Evolutionary conservation across 2,113 vertebrate species (phyloP).

Genomic region (Rhegmatorhina hoffmannsi): DNA sequence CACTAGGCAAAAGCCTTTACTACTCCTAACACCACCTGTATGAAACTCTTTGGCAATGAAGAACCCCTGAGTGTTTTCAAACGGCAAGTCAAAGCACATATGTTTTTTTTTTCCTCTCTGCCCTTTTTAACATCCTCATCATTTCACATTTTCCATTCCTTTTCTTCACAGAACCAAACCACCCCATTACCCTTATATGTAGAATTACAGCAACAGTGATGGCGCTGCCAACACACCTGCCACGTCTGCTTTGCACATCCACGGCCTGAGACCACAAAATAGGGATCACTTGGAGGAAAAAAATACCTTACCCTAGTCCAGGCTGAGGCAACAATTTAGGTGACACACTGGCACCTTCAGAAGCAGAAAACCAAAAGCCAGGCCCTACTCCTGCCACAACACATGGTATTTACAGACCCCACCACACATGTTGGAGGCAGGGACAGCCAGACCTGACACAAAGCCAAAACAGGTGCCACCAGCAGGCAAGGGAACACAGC

Average conservation of each 20-base stretch:
- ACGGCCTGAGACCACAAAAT: neutral
- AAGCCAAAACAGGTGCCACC: neutral
- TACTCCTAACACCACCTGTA: neutral
- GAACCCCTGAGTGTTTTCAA: neutral
- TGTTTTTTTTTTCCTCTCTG: neutral
- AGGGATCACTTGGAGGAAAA: neutral
- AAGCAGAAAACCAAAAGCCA: neutral
- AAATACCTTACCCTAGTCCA: neutral
- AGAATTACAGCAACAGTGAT: neutral
- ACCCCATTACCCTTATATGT: neutral
- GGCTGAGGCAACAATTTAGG: neutral
- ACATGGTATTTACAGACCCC: neutral
- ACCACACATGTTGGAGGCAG: neutral
- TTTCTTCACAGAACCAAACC: neutral
- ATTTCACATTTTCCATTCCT: neutral
- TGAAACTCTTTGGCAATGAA: neutral
- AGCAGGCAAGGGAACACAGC: neutral
- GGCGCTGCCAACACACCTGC: neutral
- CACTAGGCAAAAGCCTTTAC: neutral
- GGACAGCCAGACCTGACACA: neutral
- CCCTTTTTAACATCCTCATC: neutral
- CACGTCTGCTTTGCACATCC: neutral
- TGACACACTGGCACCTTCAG: neutral
- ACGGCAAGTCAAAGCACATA: neutral
- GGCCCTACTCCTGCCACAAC: neutral